Evolutionary conservation across 2,113 vertebrate genomes (phyloP).

Genomic region (Anhinga rufa): DNA sequence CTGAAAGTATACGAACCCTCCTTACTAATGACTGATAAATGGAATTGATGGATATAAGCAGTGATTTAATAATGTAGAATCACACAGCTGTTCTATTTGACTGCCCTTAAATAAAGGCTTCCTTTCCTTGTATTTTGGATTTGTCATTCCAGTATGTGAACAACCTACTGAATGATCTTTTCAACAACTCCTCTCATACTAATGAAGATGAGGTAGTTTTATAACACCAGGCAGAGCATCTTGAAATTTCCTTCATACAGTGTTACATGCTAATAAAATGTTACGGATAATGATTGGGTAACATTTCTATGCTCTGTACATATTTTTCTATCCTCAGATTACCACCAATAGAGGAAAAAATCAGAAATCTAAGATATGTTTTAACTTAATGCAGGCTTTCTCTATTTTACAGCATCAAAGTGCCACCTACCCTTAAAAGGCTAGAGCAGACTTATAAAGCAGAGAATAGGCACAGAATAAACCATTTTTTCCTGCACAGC

Average conservation of each 20-base stretch:
- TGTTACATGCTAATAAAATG: constrained; percentile 23
- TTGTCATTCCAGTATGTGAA: neutral
- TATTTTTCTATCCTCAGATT: neutral
- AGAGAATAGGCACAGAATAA: neutral
- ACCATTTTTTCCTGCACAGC: neutral
- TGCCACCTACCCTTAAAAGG: neutral
- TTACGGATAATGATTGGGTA: neutral
- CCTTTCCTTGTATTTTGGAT: constrained; percentile 6
- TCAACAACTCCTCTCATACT: constrained; percentile 2
- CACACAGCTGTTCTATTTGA: neutral
- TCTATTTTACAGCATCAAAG: neutral
- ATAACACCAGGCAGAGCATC: constrained; percentile 1
- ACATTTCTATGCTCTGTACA: neutral
- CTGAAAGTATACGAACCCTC: neutral
- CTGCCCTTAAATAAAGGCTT: constrained; percentile 29
- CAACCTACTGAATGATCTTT: neutral
- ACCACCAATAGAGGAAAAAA: neutral
- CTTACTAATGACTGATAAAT: neutral
- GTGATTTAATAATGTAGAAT: neutral
- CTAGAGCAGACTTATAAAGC: neutral
- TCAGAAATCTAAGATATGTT: neutral
- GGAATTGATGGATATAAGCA: neutral
- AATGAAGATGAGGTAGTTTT: constrained; percentile 4
- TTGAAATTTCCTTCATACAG: neutral
- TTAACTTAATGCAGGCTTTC: neutral